phyloP scores from a whole-genome alignment of 2,888 invertebrate genomes.

The Drosophila algonquin region DNA sequence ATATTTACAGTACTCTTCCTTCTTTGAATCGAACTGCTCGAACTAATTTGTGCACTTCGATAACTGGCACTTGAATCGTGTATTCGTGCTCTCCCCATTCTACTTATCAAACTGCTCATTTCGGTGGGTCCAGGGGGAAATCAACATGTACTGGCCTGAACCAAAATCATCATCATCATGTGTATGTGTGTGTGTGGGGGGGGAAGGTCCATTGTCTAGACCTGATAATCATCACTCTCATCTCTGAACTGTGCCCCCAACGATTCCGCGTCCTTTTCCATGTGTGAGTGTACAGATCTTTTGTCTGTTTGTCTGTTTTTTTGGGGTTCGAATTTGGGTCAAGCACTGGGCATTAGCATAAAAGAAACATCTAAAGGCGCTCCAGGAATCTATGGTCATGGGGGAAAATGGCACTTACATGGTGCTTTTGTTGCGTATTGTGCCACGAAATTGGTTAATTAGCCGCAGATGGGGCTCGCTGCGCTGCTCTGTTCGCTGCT shows the following conservation, averaged over 20 bases:
- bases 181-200: not conserved
- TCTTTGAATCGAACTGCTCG: too few relatives aligned
- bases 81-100: not conserved
- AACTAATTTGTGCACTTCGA: not conserved
- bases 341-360: constrained; percentile 57
- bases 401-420: constrained; percentile 30
- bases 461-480: constrained; percentile 38
- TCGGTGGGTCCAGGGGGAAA: constrained; percentile 38
- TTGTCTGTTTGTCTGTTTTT: not conserved
- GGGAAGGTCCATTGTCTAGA: constrained; percentile 11
- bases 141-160: constrained; percentile 22
- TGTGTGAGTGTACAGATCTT: constrained; percentile 1
- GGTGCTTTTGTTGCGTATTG: constrained; percentile 15
- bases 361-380: constrained; percentile 49
- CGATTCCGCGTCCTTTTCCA: too few relatives aligned
- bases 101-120: constrained; percentile 6
- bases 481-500: not conserved
- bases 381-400: constrained; percentile 6
- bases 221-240: constrained; percentile 30
- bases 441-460: constrained; percentile 40
- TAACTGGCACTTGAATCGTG: not conserved
- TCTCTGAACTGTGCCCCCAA: constrained; percentile 13
- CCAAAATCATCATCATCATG: constrained; percentile 1
- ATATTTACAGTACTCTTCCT: too few relatives aligned
- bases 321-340: constrained; percentile 51